A percentile compares a stretch with the other conserved stretches of the same genome.
These are phyloP conservation scores for Prunella fulvescens DNA, from an alignment of 2,113 vertebrate genomes.

Conservation along the genomic window DNA sequence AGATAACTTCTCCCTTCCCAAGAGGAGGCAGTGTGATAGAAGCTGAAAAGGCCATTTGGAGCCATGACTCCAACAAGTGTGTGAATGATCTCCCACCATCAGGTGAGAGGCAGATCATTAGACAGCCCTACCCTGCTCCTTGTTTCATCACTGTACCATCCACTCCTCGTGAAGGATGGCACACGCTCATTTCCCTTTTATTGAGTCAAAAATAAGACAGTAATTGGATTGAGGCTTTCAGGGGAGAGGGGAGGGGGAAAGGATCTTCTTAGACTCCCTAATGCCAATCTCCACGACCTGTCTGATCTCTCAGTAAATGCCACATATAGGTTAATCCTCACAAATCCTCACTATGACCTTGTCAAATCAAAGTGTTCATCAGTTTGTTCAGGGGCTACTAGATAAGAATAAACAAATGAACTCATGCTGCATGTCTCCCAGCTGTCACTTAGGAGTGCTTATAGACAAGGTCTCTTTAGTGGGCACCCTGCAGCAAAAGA, in stretches of 20 bases:
- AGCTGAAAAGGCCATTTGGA: not conserved
- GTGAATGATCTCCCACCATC: not conserved
- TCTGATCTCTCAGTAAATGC: conserved; percentile 71
- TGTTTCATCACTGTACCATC: not conserved
- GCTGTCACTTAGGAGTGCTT: not conserved
- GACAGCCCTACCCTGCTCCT: not conserved
- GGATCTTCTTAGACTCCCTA: conserved; percentile 74
- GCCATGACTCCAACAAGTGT: not conserved
- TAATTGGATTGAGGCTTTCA: conserved; percentile 83
- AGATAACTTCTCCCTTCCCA: not conserved
- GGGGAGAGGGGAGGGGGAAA: conserved; percentile 53
- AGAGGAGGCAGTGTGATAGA: not conserved
- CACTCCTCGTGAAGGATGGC: not conserved
- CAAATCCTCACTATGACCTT: conserved; percentile 70
- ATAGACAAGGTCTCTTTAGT: not conserved
- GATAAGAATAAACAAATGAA: conserved; percentile 49
- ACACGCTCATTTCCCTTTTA: conserved; percentile 22
- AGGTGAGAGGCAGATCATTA: not conserved
- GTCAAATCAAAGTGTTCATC: conserved; percentile 57
- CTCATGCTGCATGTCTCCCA: not conserved
- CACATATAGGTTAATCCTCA: conserved; percentile 81
- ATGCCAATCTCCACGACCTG: conserved; percentile 77
- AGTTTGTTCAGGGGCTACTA: not conserved
- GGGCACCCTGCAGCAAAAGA: not conserved
- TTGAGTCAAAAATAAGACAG: conserved; percentile 77